Evolutionary conservation across 1,140 invertebrate species (phyloP), one percentile per base, ranked within the genome.

Genomic region (Drosophila jambulina): DNA sequence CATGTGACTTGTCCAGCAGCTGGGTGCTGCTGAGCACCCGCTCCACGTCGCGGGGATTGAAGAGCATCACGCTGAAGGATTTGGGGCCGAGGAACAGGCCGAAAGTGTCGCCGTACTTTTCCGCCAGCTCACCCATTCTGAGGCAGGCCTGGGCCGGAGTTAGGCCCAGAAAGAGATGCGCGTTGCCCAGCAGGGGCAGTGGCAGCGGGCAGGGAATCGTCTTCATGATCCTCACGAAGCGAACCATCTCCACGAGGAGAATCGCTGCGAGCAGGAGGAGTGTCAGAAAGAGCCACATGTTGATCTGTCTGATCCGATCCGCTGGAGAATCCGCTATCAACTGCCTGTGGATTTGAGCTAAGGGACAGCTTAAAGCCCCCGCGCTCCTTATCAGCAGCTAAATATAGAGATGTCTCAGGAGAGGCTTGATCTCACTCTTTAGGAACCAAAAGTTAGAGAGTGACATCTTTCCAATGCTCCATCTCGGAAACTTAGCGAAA

Each of bases 1-100:
- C 85, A 9, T 59, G 34, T 12, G 91, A 79, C 48, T 92, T 92
- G 38, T 80, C 83, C 67, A 91, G 60, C 40, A 91, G 61, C 27
- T 62, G 67, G 9, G 65, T 90, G 40, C 57, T 77, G 57, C 65
- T 54, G 9, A 92, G 59, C 0, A 92, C 70, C 4, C 43, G 51
- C 27, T 92, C 91, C 7, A 91, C 78, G 40, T 92, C 91, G 12
- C 51, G 45, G 0, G 86, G 71, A 74, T 92, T 36, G 43, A 74
- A 72, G 19, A 92, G 59, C 59, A 92, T 32, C 0, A 92, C 38
- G 48, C 91, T 90, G 15, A 91, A 82, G 27, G 61, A 76, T 12
- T 56, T 56, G 36, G 75, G 74, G 2, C 87, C 82, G 23, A 92
- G 49, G 51, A 87, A 90, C 1, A 92, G 45, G 25, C 80, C 81